phyloP scores from a whole-genome alignment of 2,797 vertebrate species.

The Hemitrygon akajei region DNA sequence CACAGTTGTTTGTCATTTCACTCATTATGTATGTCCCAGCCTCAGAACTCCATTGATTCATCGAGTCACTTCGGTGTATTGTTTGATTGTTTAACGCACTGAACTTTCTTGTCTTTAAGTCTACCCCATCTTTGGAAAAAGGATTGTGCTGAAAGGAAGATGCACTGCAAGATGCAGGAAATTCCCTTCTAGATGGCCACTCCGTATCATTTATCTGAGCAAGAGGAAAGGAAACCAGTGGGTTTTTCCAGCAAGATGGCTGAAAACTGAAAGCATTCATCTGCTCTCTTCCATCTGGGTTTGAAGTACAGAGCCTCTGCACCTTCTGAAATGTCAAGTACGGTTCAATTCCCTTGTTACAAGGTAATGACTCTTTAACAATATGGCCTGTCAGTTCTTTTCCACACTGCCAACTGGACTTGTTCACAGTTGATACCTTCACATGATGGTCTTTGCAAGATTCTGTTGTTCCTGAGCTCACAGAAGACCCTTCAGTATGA shows the following conservation, averaged over 20 bases:
- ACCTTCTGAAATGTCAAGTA: conserved; percentile 10
- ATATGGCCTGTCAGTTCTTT: not conserved
- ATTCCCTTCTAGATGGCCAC: not conserved
- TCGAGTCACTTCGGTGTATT: not conserved
- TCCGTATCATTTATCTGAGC: not conserved
- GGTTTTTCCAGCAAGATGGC: not conserved
- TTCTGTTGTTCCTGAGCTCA: not conserved
- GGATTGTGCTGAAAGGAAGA: not conserved
- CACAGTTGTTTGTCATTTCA: conserved; percentile 44
- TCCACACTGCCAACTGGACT: not conserved
- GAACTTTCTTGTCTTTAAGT: not conserved
- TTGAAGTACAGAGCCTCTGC: not conserved
- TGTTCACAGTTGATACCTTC: not conserved
- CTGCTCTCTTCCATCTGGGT: not conserved
- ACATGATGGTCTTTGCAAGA: not conserved
- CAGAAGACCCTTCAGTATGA: not conserved
- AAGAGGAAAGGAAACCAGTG: not conserved
- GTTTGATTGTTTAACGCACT: not conserved
- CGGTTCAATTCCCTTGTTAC: not conserved
- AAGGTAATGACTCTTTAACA: not conserved
- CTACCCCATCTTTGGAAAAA: not conserved
- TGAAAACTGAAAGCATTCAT: not conserved
- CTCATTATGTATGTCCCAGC: conserved; percentile 44
- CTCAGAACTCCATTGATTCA: not conserved
- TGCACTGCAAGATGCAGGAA: not conserved